Percentiles rank a stretch among this genome's conserved stretches.
Conservation (phyloP, 2,113 vertebrate species). For the Setophaga coronata region DNA sequence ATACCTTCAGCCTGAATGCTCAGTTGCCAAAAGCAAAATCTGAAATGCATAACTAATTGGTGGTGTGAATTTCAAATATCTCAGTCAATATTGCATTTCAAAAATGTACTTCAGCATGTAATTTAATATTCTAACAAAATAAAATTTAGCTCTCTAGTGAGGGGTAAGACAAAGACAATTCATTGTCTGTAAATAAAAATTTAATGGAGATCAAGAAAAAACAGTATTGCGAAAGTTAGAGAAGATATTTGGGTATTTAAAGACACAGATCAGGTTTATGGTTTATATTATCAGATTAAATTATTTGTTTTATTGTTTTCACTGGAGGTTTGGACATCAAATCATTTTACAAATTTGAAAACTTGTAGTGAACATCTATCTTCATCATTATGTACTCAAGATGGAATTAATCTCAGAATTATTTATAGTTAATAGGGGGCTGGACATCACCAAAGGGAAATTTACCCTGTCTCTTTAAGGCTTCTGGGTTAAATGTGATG, state of each 20-base stretch:
- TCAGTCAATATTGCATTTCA: background rate
- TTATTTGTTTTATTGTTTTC: background rate
- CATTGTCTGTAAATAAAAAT: background rate
- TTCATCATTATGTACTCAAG: background rate
- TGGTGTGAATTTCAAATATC: background rate
- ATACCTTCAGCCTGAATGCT: background rate
- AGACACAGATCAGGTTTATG: accelerated
- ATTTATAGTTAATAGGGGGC: background rate
- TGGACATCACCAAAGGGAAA: background rate
- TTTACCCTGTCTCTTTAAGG: background rate
- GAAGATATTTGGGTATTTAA: background rate
- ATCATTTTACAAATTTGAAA: background rate
- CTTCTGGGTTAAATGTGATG: background rate
- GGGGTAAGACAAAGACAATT: background rate
- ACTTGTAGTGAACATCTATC: background rate
- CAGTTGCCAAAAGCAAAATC: background rate
- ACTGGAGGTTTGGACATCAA: background rate
- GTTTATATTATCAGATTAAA: background rate
- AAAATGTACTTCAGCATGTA: background rate
- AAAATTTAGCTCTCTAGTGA: background rate
- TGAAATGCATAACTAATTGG: background rate
- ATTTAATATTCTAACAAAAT: background rate
- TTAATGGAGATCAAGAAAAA: background rate
- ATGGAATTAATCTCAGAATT: background rate
- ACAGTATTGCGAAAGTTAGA: background rate